Percentiles rank a stretch among this genome's conserved stretches.
These are phyloP conservation scores for Cinara cedri DNA, from an alignment of 2,888 invertebrate genomes.

Conservation along the genomic window DNA sequence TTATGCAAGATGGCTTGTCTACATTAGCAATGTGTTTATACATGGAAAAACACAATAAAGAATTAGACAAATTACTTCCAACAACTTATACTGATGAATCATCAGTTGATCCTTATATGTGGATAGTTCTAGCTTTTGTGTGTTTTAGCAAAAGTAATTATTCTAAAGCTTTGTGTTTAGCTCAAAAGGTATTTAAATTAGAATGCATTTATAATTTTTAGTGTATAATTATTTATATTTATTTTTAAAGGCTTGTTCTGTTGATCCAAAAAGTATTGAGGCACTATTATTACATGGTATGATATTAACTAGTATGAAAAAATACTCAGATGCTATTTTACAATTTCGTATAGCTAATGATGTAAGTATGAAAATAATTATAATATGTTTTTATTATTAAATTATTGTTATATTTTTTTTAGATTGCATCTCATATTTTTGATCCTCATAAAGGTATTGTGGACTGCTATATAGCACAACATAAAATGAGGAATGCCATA, in stretches of 20 bases:
- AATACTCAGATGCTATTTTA: slow-evolving; percentile 70
- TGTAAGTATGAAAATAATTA: slow-evolving; percentile 59
- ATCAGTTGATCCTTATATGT: slow-evolving; percentile 69
- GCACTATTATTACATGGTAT: slow-evolving; percentile 77
- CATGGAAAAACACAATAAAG: slow-evolving; percentile 68
- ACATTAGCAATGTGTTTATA: slow-evolving; percentile 70
- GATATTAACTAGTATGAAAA: slow-evolving; percentile 71
- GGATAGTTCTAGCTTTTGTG: slow-evolving; percentile 78
- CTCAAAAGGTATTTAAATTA: slow-evolving; percentile 68
- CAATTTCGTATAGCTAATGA: slow-evolving; percentile 73
- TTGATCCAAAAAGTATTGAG: slow-evolving; percentile 74
- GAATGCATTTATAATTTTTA: not conserved
- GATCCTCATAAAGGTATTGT: slow-evolving; percentile 81
- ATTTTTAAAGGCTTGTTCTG: slow-evolving; percentile 66
- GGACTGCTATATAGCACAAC: slow-evolving; percentile 74
- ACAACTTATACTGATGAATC: slow-evolving; percentile 61
- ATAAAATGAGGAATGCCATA: slow-evolving; percentile 75
- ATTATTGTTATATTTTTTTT: slow-evolving; percentile 58
- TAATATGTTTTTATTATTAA: not conserved
- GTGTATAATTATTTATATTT: not conserved
- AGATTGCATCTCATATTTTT: slow-evolving; percentile 70
- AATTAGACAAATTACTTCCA: slow-evolving; percentile 70
- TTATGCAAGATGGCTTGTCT: slow-evolving; percentile 70
- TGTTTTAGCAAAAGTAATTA: slow-evolving; percentile 71
- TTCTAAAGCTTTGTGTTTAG: slow-evolving; percentile 75